Evolutionary conservation across 2,113 vertebrate species (phyloP).

Genomic region (Bungarus multicinctus): DNA sequence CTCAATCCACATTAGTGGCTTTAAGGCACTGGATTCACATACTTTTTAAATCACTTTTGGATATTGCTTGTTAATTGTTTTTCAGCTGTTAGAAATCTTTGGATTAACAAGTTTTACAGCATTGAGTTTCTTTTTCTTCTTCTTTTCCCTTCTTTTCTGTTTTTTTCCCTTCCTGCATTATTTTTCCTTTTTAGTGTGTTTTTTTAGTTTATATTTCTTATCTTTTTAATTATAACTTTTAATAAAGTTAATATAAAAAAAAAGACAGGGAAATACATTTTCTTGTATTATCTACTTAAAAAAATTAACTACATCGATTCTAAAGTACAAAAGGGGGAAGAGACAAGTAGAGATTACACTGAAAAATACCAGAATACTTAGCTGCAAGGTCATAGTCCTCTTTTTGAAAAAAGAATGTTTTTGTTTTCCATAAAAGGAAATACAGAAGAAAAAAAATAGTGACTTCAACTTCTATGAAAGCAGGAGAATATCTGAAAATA

Average conservation of each 20-base stretch:
- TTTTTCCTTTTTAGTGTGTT: not conserved
- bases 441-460: slow-evolving; percentile 3
- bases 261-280: slow-evolving; percentile 3
- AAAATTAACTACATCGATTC: not conserved
- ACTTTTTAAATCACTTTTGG: not conserved
- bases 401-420: not conserved
- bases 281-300: not conserved
- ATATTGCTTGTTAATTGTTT: not conserved
- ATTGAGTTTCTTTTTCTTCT: not conserved
- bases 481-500: slow-evolving; percentile 38
- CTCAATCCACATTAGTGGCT: not conserved
- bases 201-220: not conserved
- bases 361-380: slow-evolving; percentile 1
- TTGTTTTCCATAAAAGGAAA: slow-evolving; percentile 11
- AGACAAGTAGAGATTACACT: not conserved
- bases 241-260: not conserved
- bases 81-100: not conserved
- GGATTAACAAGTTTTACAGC: not conserved
- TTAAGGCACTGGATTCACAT: not conserved
- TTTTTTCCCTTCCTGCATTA: not conserved
- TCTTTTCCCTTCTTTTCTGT: not conserved
- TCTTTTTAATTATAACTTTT: not conserved
- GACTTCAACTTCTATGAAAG: slow-evolving; percentile 7
- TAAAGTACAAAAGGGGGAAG: not conserved
- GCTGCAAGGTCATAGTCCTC: not conserved